A percentile compares a stretch with the other conserved stretches of the same genome.
Evolutionary conservation across 1,140 invertebrate species (phyloP).

Genomic region (Bombus confusus): DNA sequence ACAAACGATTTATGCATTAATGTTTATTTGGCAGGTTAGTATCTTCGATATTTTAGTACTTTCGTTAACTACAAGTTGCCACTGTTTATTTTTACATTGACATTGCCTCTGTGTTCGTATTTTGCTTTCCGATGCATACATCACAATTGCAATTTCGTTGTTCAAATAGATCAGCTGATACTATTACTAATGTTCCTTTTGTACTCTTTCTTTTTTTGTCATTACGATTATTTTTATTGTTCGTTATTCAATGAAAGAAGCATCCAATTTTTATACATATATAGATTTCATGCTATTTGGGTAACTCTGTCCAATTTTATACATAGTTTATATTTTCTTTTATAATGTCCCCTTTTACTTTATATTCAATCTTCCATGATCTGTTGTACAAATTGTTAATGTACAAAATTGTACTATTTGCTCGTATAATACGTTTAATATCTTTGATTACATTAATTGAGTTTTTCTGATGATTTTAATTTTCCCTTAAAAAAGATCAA

Average conservation of each 20-base stretch:
- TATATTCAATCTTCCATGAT: not conserved
- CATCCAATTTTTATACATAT: not conserved
- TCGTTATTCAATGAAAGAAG: not conserved
- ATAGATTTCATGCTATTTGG: not conserved
- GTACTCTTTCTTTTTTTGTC: too few species aligned
- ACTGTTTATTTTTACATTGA: conserved; percentile 46
- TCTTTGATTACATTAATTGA: not conserved
- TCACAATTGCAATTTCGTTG: not conserved
- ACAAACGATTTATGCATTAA: not conserved
- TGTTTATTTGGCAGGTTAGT: conserved; percentile 38
- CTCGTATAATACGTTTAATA: not conserved
- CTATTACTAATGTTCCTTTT: not conserved
- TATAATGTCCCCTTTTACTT: not conserved
- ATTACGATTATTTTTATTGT: not conserved
- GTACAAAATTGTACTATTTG: not conserved
- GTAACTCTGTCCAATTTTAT: too few species aligned
- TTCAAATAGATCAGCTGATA: not conserved
- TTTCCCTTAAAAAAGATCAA: not conserved
- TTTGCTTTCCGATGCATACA: conserved; percentile 25
- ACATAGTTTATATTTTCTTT: not conserved
- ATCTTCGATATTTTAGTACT: conserved; percentile 28
- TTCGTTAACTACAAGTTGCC: conserved; percentile 11
- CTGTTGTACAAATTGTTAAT: not conserved
- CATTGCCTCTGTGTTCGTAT: conserved; percentile 6
- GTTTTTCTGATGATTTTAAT: too few species aligned